These are phyloP conservation scores for Sitophilus oryzae DNA, from an alignment of 1,140 invertebrate genomes.

Conservation along the genomic window DNA sequence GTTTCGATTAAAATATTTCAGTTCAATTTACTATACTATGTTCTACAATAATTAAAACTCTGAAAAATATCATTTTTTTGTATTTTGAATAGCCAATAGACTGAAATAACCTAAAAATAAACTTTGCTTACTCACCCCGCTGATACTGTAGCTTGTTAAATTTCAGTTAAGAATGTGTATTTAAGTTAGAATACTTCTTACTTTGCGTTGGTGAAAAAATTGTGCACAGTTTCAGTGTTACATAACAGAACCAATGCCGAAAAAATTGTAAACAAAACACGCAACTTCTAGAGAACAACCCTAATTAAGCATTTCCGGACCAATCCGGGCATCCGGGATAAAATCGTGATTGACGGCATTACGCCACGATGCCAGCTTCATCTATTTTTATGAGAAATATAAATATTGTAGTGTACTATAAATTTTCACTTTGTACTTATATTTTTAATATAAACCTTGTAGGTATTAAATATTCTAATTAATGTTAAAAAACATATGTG, in stretches of 20 bases:
- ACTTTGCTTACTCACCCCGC: slow-evolving; percentile 27
- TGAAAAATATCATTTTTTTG: slow-evolving; percentile 11
- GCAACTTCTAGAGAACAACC: slow-evolving; percentile 30
- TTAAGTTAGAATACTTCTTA: neutral
- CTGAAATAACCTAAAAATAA: slow-evolving; percentile 26
- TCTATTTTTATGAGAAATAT: neutral
- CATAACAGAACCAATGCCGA: slow-evolving; percentile 28
- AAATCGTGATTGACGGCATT: slow-evolving; percentile 32
- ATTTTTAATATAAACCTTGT: neutral
- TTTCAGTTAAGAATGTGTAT: neutral
- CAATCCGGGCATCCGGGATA: slow-evolving; percentile 41
- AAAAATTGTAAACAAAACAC: slow-evolving; percentile 28
- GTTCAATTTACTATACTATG: neutral
- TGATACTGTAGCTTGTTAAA: neutral
- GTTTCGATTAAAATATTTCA: neutral
- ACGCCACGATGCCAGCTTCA: neutral
- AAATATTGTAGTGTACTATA: no score
- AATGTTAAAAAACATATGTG: no score
- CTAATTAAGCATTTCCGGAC: slow-evolving; percentile 42
- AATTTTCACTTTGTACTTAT: neutral
- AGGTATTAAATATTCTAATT: neutral
- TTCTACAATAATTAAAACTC: neutral
- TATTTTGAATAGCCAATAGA: slow-evolving; percentile 13
- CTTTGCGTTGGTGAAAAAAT: no score
- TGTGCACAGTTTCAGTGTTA: slow-evolving; percentile 19